Evolutionary conservation across 2,888 invertebrate species (phyloP), one percentile per base, ranked within the genome.

Genomic region (Lysandra bellargus): DNA sequence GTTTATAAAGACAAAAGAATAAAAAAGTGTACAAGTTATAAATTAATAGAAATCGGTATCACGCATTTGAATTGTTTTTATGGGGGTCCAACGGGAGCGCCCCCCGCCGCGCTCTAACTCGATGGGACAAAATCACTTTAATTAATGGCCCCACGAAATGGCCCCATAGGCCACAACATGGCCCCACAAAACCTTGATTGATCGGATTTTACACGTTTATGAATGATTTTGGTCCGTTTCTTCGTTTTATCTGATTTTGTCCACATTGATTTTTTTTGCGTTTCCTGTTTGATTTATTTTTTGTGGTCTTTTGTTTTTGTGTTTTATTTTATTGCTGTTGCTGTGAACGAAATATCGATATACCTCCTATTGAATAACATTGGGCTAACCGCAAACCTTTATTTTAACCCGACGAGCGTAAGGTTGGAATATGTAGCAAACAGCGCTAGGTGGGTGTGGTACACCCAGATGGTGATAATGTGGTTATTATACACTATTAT

Each of bases 141-240:
- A 69, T 69, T 33, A 69, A 69, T 69, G 33, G 69, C 33, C 69
- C 69, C 33, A 69, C 33, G 69, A 69, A 37, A 33, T 69, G 69
- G 69, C 33, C 33, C 5, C 9, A 64, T 23, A 64, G 12, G 9
- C 23, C 23, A 23, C 23, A 23, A 23, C 23, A 30, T 30, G 30
- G 30, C 23, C 23, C 69, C 33, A 69, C 14, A 33, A 14, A 33
- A 69, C 69, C 69, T 33, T 69, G 69, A 69, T 69, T 69, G 69
- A 69, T 69, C 69, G 69, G 33, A 69, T 69, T 69, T 69, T 69
- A 69, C 69, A 69, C 81, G 80, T 81, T 81, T 78, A 78, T 79
- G 57, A 74, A 75, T 80, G 69, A 69, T 69, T 69, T 69, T 17
- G 69, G 69, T 69, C 33, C 69, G 69, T 33, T 69, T 69, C 30